These are phyloP conservation scores for Parapristionchus giblindavisi DNA, from an alignment of 2,888 invertebrate genomes.

Conservation along the genomic window DNA sequence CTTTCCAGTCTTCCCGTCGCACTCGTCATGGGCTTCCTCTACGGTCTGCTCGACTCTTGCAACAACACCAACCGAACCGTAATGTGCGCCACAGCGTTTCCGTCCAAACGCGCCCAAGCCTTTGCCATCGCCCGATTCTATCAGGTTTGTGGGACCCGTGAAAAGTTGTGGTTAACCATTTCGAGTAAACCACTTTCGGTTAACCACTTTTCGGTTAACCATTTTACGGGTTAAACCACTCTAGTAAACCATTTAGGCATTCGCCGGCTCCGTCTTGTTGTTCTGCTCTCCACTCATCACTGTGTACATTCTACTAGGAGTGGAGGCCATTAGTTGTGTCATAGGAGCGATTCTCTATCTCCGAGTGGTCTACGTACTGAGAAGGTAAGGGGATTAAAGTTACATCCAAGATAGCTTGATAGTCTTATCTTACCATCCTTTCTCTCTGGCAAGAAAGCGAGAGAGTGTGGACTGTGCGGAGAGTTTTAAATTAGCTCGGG, in stretches of 20 bases:
- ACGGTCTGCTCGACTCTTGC: slow-evolving; percentile 51
- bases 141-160: slow-evolving; percentile 41
- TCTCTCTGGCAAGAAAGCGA: too few species aligned
- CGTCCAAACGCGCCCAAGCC: slow-evolving; percentile 49
- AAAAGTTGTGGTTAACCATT: neutral
- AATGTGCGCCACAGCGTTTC: slow-evolving; percentile 53
- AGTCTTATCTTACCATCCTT: too few species aligned
- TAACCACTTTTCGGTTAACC: too few species aligned
- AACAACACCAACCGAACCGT: slow-evolving; percentile 53
- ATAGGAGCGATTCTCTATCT: slow-evolving; percentile 10
- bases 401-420: too few species aligned
- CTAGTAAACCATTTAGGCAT: slow-evolving; percentile 3
- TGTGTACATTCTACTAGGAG: slow-evolving; percentile 1
- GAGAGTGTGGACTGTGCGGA: too few species aligned
- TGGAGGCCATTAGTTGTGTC: neutral
- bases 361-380: neutral
- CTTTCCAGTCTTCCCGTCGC: slow-evolving; percentile 42
- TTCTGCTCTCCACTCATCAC: slow-evolving; percentile 21
- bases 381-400: too few species aligned
- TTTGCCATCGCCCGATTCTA: slow-evolving; percentile 54
- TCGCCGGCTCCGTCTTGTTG: slow-evolving; percentile 16
- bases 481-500: too few species aligned
- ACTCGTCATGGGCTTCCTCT: slow-evolving; percentile 48
- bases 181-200: too few species aligned
- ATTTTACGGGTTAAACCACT: too few species aligned